Evolutionary conservation across 30 jellyfish, hydroid and myxozoan genomes (phyloP).

Genomic region (Catostylus mosaicus): DNA sequence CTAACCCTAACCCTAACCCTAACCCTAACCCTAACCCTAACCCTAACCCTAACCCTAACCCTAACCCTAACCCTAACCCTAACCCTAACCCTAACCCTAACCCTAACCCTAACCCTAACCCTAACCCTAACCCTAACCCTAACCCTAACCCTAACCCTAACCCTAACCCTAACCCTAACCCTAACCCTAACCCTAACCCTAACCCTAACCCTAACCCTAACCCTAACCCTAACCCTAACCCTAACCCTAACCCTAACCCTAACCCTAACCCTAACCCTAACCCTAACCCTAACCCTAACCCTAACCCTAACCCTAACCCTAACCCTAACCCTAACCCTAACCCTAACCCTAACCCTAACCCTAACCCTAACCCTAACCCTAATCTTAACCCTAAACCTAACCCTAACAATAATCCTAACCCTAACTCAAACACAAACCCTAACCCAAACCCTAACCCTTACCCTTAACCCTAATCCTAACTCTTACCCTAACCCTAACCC

Average conservation of each 20-base stretch:
- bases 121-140: constrained; percentile 30
- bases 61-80: constrained; percentile 30
- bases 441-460: constrained; percentile 22
- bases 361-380: no score
- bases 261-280: constrained; percentile 29
- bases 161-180: constrained; percentile 32
- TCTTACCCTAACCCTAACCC: no score
- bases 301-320: constrained; percentile 30
- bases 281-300: constrained; percentile 32
- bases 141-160: constrained; percentile 29
- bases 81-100: constrained; percentile 29
- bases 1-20: constrained; percentile 30
- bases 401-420: no score
- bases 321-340: constrained; percentile 29
- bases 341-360: constrained; percentile 32
- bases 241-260: constrained; percentile 30
- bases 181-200: constrained; percentile 30
- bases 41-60: constrained; percentile 12
- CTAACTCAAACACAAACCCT: constrained; percentile 15
- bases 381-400: no score
- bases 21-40: constrained; percentile 18
- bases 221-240: constrained; percentile 32
- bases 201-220: constrained; percentile 29
- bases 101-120: constrained; percentile 32
- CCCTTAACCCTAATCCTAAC: no score